Evolutionary conservation across 1,140 invertebrate genomes (phyloP).

Genomic region (Metopolophium dirhodum): DNA sequence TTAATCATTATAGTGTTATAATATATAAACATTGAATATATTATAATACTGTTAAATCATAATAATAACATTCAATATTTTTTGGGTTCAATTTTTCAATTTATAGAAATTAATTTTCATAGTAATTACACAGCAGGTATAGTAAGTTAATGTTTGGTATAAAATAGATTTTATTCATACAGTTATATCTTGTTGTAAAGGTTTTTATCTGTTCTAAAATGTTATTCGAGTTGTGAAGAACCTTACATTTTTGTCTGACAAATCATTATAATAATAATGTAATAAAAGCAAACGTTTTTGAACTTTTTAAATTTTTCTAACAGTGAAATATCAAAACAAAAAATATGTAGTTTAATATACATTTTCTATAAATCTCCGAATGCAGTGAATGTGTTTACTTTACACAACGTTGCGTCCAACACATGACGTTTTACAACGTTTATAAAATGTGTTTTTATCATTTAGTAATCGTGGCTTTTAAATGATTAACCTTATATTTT

Average conservation of each 20-base stretch:
- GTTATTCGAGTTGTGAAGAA: background rate
- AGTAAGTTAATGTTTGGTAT: background rate
- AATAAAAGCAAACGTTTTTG: too few species aligned
- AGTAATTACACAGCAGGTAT: background rate
- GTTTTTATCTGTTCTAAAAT: background rate
- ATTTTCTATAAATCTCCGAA: background rate
- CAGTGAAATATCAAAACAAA: too few species aligned
- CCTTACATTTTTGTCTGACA: background rate
- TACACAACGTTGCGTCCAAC: background rate
- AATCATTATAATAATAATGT: background rate
- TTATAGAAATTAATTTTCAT: background rate
- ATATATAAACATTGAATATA: too few species aligned
- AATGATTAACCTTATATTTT: background rate
- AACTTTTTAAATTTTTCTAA: too few species aligned
- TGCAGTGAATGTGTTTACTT: background rate
- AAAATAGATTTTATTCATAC: background rate
- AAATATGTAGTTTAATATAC: too few species aligned
- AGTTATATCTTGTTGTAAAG: background rate
- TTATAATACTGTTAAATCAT: too few species aligned
- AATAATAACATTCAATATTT: too few species aligned
- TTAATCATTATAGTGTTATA: too few species aligned
- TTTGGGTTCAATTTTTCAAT: background rate
- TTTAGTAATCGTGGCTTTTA: background rate
- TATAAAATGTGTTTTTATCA: background rate
- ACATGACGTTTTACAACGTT: background rate